Base-by-base conservation (phyloP, 2,888 invertebrate genomes). In the Ennomos quercinarius region DNA sequence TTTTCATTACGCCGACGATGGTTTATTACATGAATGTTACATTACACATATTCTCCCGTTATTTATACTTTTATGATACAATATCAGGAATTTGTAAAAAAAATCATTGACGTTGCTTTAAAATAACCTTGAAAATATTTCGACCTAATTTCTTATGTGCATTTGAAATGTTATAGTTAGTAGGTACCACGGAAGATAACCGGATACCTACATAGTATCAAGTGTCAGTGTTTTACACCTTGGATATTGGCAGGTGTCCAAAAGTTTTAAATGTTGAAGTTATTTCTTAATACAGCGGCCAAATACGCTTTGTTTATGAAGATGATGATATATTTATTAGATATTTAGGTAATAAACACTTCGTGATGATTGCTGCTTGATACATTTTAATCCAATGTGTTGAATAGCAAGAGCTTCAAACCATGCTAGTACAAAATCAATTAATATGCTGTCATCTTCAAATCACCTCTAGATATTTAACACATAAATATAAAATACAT, bases 251-350 rank as follows among this genome's bases (percentile, higher is more conserved):
- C 86, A 61, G 34, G 17, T 17, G 4, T 74, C 87, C 89, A 89
- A 86, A 77, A 76, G 83, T 83, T 83, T 88, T 81, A 78, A 81
- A 79, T 86, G 81, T 77, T 84, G 68, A 70, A 70, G 70, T 77
- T 75, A 77, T 78, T 76, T 76, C 74, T 75, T 65, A 72, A 71
- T 68, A 72, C 67, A 74, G 67, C 73, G 62, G 81, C 86, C 82
- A 87, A 86, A 84, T 83, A 78, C 80, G 81, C 69, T 76, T 73
- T 81, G 73, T 77, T 74, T 76, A 71, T 64, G 46, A 50, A 55
- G 51, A 47, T 56, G 35, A 10, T 46, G 46, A 57, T 60, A 57
- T 58, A 61, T 64, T 63, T 54, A 38, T 36, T 46, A 36, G 41
- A 11, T 46, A 37, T 36, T 41, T 46, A 45, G 37, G 35, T 52